Percentiles rank a stretch among this genome's conserved stretches.
phyloP scores from a whole-genome alignment of 2,113 vertebrate species.

The Pygoscelis antarcticus region DNA sequence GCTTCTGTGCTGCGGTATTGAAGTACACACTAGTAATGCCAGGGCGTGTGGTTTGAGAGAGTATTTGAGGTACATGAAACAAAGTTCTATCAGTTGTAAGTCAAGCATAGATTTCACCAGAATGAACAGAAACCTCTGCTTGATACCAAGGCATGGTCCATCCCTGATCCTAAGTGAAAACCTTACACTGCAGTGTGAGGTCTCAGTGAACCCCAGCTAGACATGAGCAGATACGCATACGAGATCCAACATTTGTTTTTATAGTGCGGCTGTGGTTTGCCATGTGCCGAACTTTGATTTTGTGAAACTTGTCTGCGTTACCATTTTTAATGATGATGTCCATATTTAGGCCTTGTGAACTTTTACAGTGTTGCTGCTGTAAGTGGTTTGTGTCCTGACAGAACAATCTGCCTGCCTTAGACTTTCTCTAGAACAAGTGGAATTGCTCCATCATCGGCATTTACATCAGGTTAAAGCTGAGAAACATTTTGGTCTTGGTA shows the following conservation, averaged over 20 bases:
- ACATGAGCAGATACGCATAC: accelerated
- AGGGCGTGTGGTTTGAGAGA: background rate
- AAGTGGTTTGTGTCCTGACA: background rate
- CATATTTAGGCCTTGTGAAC: background rate
- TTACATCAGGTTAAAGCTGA: background rate
- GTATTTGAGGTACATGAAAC: background rate
- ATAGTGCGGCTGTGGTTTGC: background rate
- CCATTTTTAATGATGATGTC: background rate
- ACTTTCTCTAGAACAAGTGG: background rate
- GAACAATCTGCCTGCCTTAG: background rate
- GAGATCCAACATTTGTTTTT: background rate
- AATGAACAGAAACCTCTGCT: background rate
- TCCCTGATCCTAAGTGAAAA: background rate
- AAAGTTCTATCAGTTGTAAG: background rate
- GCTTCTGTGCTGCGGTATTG: background rate
- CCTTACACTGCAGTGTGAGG: background rate
- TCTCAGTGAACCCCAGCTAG: background rate
- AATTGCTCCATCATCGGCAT: background rate
- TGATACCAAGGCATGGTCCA: background rate
- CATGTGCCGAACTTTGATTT: background rate
- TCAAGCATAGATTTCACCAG: background rate
- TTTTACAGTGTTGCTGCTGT: background rate
- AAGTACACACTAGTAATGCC: background rate
- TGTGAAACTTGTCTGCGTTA: background rate
- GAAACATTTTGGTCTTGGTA: background rate